These are phyloP conservation scores for Helicoverpa assulta DNA, from an alignment of 2,888 invertebrate species.

Conservation along the genomic window DNA sequence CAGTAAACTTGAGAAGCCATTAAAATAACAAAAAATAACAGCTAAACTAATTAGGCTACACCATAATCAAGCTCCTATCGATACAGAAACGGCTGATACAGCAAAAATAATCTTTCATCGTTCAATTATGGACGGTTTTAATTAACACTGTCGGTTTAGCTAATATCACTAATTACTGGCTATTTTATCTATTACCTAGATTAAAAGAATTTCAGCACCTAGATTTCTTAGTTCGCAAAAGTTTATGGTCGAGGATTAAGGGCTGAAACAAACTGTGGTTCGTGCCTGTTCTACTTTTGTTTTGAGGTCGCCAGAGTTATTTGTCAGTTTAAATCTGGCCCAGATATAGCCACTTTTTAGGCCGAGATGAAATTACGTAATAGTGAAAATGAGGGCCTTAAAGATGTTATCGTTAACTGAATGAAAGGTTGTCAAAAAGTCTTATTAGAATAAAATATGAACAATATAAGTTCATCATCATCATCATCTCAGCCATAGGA, in stretches of 20 bases:
- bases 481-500: no score
- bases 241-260: conserved; percentile 52
- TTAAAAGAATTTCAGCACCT: conserved; percentile 32
- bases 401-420: not conserved
- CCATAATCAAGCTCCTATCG: not conserved
- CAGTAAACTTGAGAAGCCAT: no score
- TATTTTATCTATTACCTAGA: conserved; percentile 6
- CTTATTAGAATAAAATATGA: no score
- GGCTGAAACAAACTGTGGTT: conserved; percentile 52
- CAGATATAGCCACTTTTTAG: conserved; percentile 5
- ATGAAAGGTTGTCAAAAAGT: conserved; percentile 17
- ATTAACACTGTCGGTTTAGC: not conserved
- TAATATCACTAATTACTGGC: conserved; percentile 19
- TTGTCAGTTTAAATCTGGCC: conserved; percentile 44
- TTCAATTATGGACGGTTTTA: not conserved
- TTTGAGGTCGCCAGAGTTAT: conserved; percentile 31
- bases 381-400: not conserved
- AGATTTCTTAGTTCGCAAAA: conserved; percentile 38
- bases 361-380: not conserved
- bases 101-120: not conserved
- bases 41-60: not conserved
- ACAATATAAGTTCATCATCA: no score
- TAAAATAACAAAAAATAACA: not conserved
- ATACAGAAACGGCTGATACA: not conserved
- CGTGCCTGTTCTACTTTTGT: conserved; percentile 43